phyloP scores from a whole-genome alignment of 1,140 invertebrate species.

The Condylostylus longicornis region DNA sequence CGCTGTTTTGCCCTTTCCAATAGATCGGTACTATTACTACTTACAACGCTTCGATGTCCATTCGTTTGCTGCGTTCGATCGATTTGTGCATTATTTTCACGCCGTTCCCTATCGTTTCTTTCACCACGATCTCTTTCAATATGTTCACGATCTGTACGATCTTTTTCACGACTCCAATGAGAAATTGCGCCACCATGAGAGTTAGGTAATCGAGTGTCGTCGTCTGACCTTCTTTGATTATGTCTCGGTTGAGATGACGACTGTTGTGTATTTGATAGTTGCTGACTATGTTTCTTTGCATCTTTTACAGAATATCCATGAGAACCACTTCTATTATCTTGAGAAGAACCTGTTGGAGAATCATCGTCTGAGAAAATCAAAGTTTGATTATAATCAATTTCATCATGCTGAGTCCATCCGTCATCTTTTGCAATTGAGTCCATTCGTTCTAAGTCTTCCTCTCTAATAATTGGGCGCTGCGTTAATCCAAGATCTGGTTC shows the following conservation, averaged over 20 bases:
- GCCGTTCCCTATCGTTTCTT: slow-evolving; percentile 5
- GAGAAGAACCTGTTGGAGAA: slow-evolving; percentile 33
- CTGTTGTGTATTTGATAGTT: slow-evolving; percentile 5
- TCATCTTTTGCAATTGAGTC: slow-evolving; percentile 79
- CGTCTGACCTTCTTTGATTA: slow-evolving; percentile 9
- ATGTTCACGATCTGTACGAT: slow-evolving; percentile 33
- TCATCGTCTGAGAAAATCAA: slow-evolving; percentile 89
- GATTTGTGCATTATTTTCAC: slow-evolving; percentile 12
- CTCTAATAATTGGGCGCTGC: slow-evolving; percentile 71
- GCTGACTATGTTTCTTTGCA: slow-evolving; percentile 25
- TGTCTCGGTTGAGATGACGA: slow-evolving; percentile 5
- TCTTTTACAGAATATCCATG: too few species aligned
- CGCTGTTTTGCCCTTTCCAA: slow-evolving; percentile 50
- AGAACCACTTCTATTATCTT: too few species aligned
- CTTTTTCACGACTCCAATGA: slow-evolving; percentile 18
- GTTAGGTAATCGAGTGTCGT: slow-evolving; percentile 12
- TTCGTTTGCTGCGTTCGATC: slow-evolving; percentile 28
- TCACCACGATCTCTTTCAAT: slow-evolving; percentile 14
- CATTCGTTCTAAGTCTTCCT: slow-evolving; percentile 80
- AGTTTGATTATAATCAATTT: slow-evolving; percentile 92
- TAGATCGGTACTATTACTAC: slow-evolving; percentile 20
- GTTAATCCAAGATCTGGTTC: slow-evolving; percentile 33
- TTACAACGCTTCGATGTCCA: slow-evolving; percentile 23
- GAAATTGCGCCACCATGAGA: slow-evolving; percentile 9
- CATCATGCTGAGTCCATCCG: slow-evolving; percentile 80